Evolutionary conservation across 2,797 vertebrate genomes (phyloP), one percentile per base, ranked within the genome.

Genomic region (Chaunax sp.): DNA sequence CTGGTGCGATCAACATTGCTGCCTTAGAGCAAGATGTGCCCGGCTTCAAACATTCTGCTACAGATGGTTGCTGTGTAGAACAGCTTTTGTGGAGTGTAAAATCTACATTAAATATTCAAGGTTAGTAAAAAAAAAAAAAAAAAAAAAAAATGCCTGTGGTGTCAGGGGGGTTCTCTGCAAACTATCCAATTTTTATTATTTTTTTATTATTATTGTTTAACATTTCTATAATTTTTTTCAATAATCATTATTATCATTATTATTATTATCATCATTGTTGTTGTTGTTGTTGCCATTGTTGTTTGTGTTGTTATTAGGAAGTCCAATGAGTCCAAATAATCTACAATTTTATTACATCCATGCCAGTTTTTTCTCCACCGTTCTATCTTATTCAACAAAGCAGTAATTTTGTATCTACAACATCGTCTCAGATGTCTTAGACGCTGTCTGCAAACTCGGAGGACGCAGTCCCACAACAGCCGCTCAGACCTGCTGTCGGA

Each of bases 381-480:
- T 20, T 64, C 6, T 1, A 18, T 41, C 58, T 56, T 5, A 22
- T 26, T n/a, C 1, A 23, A 46, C 14, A n/a, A 25, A 49, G 9
- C 40, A 35, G 16, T 6, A 38, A n/a, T 53, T 43, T 38, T 40
- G 22, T 47, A 33, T 23, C n/a, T 13, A 51, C 61, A 50, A 56
- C 50, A 18, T 6, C 43, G 57, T 70, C 67, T 69, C 1, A 2
- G 19, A 64, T 3, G 58, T 75, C 59, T 79, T 18, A 20, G 70
- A 57, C 49, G 8, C 69, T 16, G 60, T 60, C 72, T 67, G 72
- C 59, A 41, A 33, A 52, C 64, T 59, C 3, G 16, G 55, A 54
- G 63, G 64, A 60, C 9, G 8, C 49, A 46, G 63, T 81, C 69
- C 73, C 67, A 47, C 65, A 63, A 75, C 69, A 50, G 56, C 70